Base-by-base conservation (phyloP, 2,797 vertebrate genomes). In the Clarias platycephalus region DNA sequence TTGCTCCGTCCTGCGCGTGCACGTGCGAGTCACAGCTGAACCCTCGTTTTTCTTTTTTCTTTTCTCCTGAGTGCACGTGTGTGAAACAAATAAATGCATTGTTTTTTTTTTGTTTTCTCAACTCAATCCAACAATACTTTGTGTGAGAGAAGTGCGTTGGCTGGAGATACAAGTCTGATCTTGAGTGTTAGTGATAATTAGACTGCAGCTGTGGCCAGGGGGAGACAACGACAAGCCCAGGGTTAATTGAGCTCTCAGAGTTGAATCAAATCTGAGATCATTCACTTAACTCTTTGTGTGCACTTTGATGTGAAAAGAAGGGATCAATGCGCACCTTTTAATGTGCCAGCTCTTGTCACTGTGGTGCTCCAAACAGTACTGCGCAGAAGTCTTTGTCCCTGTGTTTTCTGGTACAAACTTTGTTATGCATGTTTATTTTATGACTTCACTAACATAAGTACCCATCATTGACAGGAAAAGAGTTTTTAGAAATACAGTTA, bases 1-100 rank as follows among this genome's bases (percentile, higher is more conserved):
- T 76, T 83, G 40, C 40, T 83, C 77, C 85, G 79, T 83, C 84
- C 67, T 63, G 37, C 64, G 40, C 55, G 71, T 44, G 84, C 60
- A 40, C 15, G 60, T 10, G 77, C 60, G 60, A 40, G 20, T 60
- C 60, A 37, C 53, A 74, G 40, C 40, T 24, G 20, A 49, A 49
- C 12, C 0, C 12, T 49, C 13, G 10, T 49, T 49, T 49, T 49
- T 3, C 49, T 49, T 49, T 49, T 49, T 49, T 12, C 44, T 49
- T 13, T 67, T 15, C 5, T 16, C 34, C 16, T n/a, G 5, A 5
- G 75, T 24, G 75, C 34, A 57, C 40, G 31, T 78, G 31, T 78
- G 76, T 62, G 57, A 5, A 63, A 28, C 58, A 63, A 28, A n/a
- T 67, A 22, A 55, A 57, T 70, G 28, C 28, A 70, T 81, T 70